Conservation (phyloP, 1,140 invertebrate species). For the Diploscapter pachys region DNA sequence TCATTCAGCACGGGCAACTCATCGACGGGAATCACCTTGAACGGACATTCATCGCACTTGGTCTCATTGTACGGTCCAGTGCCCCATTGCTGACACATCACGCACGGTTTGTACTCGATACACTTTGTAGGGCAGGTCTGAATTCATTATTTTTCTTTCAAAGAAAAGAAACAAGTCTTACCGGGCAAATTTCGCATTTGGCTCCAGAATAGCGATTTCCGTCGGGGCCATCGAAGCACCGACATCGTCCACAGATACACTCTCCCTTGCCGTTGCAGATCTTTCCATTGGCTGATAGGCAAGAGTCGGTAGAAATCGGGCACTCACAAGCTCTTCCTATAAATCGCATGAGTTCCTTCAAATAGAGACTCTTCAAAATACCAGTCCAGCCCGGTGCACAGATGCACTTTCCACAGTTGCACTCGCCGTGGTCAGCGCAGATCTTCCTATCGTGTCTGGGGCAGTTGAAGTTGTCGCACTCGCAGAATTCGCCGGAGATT, state of each 20-base stretch:
- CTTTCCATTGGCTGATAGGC: slow-evolving; percentile 69
- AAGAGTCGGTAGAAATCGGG: slow-evolving; percentile 70
- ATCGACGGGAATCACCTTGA: slow-evolving; percentile 56
- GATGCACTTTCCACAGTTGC: slow-evolving; percentile 65
- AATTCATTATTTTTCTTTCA: slow-evolving; percentile 27
- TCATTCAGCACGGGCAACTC: slow-evolving; percentile 65
- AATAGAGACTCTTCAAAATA: too few relatives aligned
- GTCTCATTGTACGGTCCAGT: slow-evolving; percentile 72
- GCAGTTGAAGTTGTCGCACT: slow-evolving; percentile 65
- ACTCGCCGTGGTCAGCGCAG: slow-evolving; percentile 67
- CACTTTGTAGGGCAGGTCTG: slow-evolving; percentile 82
- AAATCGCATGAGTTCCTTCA: too few relatives aligned
- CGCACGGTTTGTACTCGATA: slow-evolving; percentile 81
- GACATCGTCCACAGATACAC: slow-evolving; percentile 73
- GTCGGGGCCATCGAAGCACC: slow-evolving; percentile 36
- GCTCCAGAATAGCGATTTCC: slow-evolving; percentile 69
- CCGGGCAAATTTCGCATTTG: slow-evolving; percentile 84
- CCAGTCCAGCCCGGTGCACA: slow-evolving; percentile 64
- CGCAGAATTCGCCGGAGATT: slow-evolving; percentile 62
- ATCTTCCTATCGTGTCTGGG: slow-evolving; percentile 60
- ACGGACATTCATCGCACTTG: slow-evolving; percentile 61
- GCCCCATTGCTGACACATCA: slow-evolving; percentile 83
- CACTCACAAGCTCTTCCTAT: slow-evolving; percentile 73
- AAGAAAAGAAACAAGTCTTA: slow-evolving; percentile 40
- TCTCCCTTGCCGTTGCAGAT: slow-evolving; percentile 74